Percentiles rank a stretch among this genome's conserved stretches.
Conservation (phyloP, 2,888 invertebrate genomes). For the Hyposoter didymator region DNA sequence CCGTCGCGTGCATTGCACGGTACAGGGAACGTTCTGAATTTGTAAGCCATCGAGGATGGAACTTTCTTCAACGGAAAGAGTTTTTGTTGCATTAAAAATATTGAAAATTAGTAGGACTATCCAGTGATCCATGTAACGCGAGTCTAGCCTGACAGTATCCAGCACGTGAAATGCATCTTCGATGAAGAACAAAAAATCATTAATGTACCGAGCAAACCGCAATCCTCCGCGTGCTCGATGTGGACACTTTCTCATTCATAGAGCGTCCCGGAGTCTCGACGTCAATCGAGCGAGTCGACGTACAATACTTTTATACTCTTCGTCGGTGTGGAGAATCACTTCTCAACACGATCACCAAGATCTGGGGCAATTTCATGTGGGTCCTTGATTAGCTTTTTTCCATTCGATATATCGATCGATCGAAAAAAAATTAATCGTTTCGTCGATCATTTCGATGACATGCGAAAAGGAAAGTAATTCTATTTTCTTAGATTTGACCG, state of each 20-base stretch:
- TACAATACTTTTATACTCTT: slow-evolving; percentile 42
- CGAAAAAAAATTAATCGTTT: background rate
- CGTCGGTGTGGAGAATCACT: background rate
- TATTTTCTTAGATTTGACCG: background rate
- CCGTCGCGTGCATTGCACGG: background rate
- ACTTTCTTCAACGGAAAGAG: slow-evolving; percentile 47
- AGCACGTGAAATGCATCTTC: slow-evolving; percentile 38
- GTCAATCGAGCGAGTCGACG: slow-evolving; percentile 69
- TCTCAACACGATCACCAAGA: background rate
- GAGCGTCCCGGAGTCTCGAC: slow-evolving; percentile 63
- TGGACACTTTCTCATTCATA: slow-evolving; percentile 70
- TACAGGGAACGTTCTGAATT: slow-evolving; percentile 1
- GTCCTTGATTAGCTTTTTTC: background rate
- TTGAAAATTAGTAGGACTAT: slow-evolving; percentile 19
- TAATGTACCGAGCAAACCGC: slow-evolving; percentile 68
- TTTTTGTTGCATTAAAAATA: slow-evolving; percentile 41
- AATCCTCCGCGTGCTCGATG: slow-evolving; percentile 19
- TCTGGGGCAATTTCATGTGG: slow-evolving; percentile 34
- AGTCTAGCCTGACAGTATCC: slow-evolving; percentile 17
- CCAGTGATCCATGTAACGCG: slow-evolving; percentile 36
- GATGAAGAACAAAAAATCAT: slow-evolving; percentile 21
- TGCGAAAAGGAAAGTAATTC: slow-evolving; percentile 39
- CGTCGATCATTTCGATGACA: background rate
- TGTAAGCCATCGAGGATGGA: slow-evolving; percentile 20
- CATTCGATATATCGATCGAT: background rate